Conservation (phyloP, 2,797 vertebrate species). For the Picus viridis region DNA sequence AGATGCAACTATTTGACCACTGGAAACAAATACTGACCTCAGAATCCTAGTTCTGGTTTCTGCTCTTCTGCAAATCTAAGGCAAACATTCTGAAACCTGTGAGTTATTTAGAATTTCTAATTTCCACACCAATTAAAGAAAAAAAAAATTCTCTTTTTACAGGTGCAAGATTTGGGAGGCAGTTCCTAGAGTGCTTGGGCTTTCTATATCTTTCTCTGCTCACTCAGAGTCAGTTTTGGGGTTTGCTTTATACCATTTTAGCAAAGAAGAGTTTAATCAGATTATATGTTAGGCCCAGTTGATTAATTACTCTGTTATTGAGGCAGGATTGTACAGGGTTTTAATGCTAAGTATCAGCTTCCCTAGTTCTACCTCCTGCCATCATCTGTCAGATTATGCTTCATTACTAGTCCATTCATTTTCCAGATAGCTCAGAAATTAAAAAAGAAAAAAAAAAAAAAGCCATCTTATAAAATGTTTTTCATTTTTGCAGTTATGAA, state of each 20-base stretch:
- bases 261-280: slow-evolving; percentile 65
- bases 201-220: neutral
- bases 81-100: neutral
- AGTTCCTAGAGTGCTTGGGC: neutral
- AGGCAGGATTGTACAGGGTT: slow-evolving; percentile 45
- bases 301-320: slow-evolving; percentile 63
- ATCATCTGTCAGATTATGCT: slow-evolving; percentile 60
- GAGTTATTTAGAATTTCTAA: neutral
- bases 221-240: slow-evolving; percentile 20
- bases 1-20: neutral
- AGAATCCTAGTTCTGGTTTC: neutral
- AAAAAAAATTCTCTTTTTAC: neutral
- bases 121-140: neutral
- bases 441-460: neutral
- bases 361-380: slow-evolving; percentile 32
- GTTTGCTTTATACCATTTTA: slow-evolving; percentile 21
- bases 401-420: slow-evolving; percentile 59
- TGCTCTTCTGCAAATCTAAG: neutral
- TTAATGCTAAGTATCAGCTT: slow-evolving; percentile 60
- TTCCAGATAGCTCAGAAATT: slow-evolving; percentile 30
- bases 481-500: neutral
- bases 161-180: neutral
- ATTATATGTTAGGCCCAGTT: slow-evolving; percentile 44
- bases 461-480: neutral
- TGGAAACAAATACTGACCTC: neutral